Evolutionary conservation across 2,888 invertebrate genomes (phyloP), one percentile per base, ranked within the genome.

Genomic region (Ganaspis brasiliensis): DNA sequence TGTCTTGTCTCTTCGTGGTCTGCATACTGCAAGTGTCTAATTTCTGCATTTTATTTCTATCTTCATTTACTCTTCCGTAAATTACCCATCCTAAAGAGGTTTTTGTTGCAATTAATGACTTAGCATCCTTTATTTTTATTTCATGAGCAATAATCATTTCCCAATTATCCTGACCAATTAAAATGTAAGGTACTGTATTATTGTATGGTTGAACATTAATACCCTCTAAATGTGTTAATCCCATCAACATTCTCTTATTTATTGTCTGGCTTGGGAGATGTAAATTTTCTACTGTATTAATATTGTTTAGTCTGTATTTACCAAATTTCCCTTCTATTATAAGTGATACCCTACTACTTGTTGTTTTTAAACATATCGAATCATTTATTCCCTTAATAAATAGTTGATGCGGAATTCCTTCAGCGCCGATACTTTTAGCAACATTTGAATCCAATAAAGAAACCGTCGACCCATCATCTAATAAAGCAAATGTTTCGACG

Each of bases 121-220:
- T 45, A 8, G 45, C 40, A 8, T 21, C 16, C 0, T 24, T 14
- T 3, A 10, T 40, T 1, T 24, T 8, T 2, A 6, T 14, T 37
- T 14, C n/a, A n/a, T 55, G 14, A 35, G 56, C 31, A 10, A 67
- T 35, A 3, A 55, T 1, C 9, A 78, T 16, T 12, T 78, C 72
- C 77, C 77, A 78, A 16, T 78, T 35, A 26, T 74, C 74, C 40
- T 78, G 78, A 3, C 78, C 75, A 6, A 78, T 78, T 9, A 78
- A 19, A 16, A 78, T 14, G 12, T 49, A 55, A 1, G 78, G 75
- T 1, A 4, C 35, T 14, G 26, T 55, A 5, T 6, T 9, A 0
- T n/a, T 5, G 12, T 72, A 76, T 0, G 35, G 35, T 8, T 35
- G 21, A n/a, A 75, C 5, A 4, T 37, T n/a, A 12, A 72, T 4